These are phyloP conservation scores for Agapostemon virescens DNA, from an alignment of 2,888 invertebrate genomes.

Conservation along the genomic window DNA sequence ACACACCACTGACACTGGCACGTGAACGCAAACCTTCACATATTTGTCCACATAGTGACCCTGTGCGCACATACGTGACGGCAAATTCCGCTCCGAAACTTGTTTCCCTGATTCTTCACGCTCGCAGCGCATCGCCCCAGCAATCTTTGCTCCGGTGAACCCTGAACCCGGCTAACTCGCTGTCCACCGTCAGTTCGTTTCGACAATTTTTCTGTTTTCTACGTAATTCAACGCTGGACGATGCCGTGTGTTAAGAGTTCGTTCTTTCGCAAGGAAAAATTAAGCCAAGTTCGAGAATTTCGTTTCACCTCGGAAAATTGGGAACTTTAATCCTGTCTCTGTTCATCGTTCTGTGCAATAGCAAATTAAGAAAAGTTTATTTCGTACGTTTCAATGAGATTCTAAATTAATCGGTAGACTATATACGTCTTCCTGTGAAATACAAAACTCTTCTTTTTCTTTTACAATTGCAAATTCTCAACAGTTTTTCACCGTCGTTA, in stretches of 20 bases:
- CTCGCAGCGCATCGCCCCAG: neutral
- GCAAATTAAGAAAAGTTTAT: neutral
- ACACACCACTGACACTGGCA: neutral
- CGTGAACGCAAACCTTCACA: conserved; percentile 5
- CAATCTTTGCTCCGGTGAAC: neutral
- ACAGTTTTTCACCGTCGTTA: no score
- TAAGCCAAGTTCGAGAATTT: neutral
- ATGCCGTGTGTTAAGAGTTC: neutral
- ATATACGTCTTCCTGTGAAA: no score
- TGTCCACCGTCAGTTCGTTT: neutral
- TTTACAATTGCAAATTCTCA: no score
- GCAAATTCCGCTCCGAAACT: conserved; percentile 56
- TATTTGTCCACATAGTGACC: conserved; percentile 52
- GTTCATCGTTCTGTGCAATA: neutral
- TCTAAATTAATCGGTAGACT: neutral
- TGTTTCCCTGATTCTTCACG: conserved; percentile 21
- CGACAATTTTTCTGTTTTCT: neutral
- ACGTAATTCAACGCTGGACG: neutral
- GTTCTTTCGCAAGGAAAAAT: neutral
- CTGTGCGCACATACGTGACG: conserved; percentile 46
- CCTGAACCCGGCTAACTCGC: neutral
- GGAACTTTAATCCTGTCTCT: no score
- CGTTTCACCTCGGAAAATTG: no score
- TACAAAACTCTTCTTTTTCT: no score
- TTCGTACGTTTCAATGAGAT: no score